Evolutionary conservation across 1,140 invertebrate genomes (phyloP).

Genomic region (Panagrolaimus sp.): DNA sequence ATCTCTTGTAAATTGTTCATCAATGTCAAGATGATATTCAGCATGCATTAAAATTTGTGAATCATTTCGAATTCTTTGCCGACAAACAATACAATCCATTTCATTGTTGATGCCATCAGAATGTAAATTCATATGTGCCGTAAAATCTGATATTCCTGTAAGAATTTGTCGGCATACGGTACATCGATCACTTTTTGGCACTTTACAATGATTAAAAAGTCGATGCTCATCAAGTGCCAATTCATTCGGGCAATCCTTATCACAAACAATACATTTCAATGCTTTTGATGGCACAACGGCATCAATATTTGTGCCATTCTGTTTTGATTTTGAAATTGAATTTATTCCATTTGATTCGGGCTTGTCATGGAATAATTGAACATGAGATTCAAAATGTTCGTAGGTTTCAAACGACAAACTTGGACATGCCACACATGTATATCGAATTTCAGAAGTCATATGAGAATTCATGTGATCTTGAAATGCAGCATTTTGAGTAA

Average conservation of each 20-base stretch:
- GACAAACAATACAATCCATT: conserved; percentile 32
- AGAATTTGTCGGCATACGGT: conserved; percentile 35
- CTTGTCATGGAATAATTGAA: conserved; percentile 28
- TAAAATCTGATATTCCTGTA: conserved; percentile 22
- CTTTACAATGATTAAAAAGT: conserved; percentile 42
- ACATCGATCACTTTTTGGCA: conserved; percentile 35
- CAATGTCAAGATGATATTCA: conserved; percentile 33
- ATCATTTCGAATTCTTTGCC: conserved; percentile 36
- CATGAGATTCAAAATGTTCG: conserved; percentile 21
- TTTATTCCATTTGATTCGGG: background rate
- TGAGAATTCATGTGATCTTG: conserved; percentile 23
- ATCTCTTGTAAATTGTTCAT: background rate
- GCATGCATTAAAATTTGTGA: conserved; percentile 37
- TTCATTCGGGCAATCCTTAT: conserved; percentile 37
- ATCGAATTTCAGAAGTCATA: conserved; percentile 3
- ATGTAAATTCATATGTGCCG: conserved; percentile 33
- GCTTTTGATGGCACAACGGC: background rate
- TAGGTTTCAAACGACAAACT: conserved; percentile 16
- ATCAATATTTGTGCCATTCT: background rate
- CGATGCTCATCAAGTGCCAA: conserved; percentile 39
- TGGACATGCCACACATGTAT: conserved; percentile 23
- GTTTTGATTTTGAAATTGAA: background rate
- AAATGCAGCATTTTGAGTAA: background rate
- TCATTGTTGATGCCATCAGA: conserved; percentile 25
- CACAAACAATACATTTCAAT: conserved; percentile 49